These are phyloP conservation scores for Poeciliopsis prolifica DNA, from an alignment of 2,113 vertebrate genomes.

Conservation along the genomic window DNA sequence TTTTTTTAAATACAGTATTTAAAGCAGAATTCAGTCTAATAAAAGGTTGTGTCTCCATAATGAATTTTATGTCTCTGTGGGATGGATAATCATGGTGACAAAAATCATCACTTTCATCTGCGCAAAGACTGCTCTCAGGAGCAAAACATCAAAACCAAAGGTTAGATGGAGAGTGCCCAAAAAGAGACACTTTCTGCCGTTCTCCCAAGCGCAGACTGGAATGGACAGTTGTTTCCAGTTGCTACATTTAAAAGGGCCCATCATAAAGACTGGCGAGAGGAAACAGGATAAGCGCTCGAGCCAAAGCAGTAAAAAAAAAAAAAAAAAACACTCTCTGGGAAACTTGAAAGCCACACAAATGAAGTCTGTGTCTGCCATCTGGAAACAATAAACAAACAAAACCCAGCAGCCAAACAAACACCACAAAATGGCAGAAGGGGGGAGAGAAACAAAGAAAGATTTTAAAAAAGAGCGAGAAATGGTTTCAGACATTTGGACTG, in stretches of 20 bases:
- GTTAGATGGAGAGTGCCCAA: slow-evolving; percentile 11
- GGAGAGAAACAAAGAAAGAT: slow-evolving; percentile 20
- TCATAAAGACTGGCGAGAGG: slow-evolving; percentile 81
- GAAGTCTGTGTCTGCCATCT: slow-evolving; percentile 85
- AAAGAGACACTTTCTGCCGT: slow-evolving; percentile 21
- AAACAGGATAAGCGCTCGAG: slow-evolving; percentile 84
- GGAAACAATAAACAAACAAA: slow-evolving; percentile 89
- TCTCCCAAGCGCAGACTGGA: slow-evolving; percentile 55
- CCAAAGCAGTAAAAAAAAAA: slow-evolving; percentile 82
- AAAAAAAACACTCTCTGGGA: slow-evolving; percentile 74
- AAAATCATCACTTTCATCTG: slow-evolving; percentile 18
- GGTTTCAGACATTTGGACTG: slow-evolving; percentile 32
- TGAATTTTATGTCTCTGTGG: background rate
- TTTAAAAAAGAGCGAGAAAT: slow-evolving; percentile 8
- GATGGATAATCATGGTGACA: background rate
- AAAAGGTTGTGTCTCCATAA: background rate
- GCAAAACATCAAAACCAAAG: slow-evolving; percentile 19
- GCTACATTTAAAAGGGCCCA: slow-evolving; percentile 75
- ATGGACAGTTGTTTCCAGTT: slow-evolving; percentile 81
- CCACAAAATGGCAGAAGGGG: slow-evolving; percentile 38
- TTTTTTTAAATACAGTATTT: background rate
- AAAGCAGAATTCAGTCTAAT: background rate
- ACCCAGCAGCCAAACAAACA: slow-evolving; percentile 83
- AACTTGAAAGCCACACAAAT: slow-evolving; percentile 84
- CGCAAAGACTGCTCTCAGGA: slow-evolving; percentile 5